Conservation (phyloP, 2,888 invertebrate species). For the Dugesia japonica region DNA sequence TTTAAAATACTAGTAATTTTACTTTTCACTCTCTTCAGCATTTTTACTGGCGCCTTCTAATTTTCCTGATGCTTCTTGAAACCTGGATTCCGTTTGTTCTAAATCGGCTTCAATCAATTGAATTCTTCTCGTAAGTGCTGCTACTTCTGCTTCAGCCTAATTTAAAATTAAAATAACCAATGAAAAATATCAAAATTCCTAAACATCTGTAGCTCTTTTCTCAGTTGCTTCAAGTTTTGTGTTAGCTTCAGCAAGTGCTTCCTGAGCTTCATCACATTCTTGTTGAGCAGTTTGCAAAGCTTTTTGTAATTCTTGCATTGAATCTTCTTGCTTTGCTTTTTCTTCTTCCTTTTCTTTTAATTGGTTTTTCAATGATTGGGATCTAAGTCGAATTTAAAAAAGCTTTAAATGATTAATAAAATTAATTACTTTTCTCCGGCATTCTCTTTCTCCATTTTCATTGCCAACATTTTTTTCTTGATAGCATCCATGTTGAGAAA, state of each 20-base stretch:
- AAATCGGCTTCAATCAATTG: conserved; percentile 97
- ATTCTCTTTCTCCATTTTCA: conserved; percentile 99
- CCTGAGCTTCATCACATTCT: conserved; percentile 93
- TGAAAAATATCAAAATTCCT: conserved; percentile 51
- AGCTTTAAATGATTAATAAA: not conserved
- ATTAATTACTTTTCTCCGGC: conserved; percentile 60
- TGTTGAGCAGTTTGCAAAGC: conserved; percentile 98
- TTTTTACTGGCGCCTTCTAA: conserved; percentile 96
- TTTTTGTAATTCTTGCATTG: conserved; percentile 91
- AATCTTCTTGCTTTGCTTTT: conserved; percentile 59
- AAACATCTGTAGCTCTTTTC: conserved; percentile 60
- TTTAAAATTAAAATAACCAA: not conserved
- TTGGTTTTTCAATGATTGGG: not conserved
- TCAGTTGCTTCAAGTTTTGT: conserved; percentile 95
- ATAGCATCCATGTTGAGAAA: conserved; percentile 79
- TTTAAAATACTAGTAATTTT: too few species aligned
- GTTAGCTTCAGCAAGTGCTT: conserved; percentile 80
- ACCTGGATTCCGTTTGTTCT: conserved; percentile 93
- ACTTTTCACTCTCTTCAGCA: conserved; percentile 99
- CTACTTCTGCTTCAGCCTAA: conserved; percentile 86
- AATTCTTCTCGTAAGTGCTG: conserved; percentile 91
- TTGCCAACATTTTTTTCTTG: conserved; percentile 99
- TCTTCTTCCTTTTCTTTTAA: conserved; percentile 23
- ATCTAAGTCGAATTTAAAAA: not conserved
- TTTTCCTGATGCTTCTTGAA: conserved; percentile 90